Percentiles rank a stretch among this genome's conserved stretches.
Evolutionary conservation across 2,113 vertebrate genomes (phyloP).

Genomic region (Corythornis madagascariensis): DNA sequence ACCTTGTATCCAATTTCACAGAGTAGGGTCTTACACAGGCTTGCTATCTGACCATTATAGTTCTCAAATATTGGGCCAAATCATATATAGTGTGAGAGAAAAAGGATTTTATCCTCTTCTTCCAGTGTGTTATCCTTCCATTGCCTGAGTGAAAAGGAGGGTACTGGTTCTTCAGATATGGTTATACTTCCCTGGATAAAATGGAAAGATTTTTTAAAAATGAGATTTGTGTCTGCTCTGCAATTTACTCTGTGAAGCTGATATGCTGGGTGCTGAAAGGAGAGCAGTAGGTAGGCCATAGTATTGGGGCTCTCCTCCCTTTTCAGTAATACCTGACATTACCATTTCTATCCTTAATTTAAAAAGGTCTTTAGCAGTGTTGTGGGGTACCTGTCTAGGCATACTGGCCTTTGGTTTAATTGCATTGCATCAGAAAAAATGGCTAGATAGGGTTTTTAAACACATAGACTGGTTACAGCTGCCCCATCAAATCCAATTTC

Average conservation of each 20-base stretch:
- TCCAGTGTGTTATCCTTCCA: neutral
- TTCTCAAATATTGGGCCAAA: neutral
- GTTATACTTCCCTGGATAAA: neutral
- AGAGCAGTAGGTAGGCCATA: neutral
- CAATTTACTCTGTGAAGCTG: neutral
- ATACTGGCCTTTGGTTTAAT: neutral
- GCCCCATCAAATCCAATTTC: conserved; percentile 47
- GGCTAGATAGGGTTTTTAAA: conserved; percentile 19
- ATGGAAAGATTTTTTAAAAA: neutral
- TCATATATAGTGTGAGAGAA: rapidly evolving
- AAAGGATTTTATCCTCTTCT: neutral
- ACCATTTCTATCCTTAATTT: neutral
- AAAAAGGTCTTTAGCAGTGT: neutral
- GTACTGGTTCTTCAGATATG: neutral
- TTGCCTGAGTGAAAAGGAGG: neutral
- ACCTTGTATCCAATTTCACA: neutral
- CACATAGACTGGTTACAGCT: conserved; percentile 3
- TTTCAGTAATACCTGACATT: neutral
- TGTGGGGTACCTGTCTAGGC: neutral
- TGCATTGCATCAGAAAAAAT: neutral
- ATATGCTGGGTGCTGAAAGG: neutral
- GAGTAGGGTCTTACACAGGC: neutral
- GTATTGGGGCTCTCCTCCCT: neutral
- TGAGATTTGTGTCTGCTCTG: neutral
- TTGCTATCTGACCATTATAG: neutral